These are phyloP conservation scores for Linyphia triangularis DNA, from an alignment of 2,888 invertebrate genomes.

Conservation along the genomic window DNA sequence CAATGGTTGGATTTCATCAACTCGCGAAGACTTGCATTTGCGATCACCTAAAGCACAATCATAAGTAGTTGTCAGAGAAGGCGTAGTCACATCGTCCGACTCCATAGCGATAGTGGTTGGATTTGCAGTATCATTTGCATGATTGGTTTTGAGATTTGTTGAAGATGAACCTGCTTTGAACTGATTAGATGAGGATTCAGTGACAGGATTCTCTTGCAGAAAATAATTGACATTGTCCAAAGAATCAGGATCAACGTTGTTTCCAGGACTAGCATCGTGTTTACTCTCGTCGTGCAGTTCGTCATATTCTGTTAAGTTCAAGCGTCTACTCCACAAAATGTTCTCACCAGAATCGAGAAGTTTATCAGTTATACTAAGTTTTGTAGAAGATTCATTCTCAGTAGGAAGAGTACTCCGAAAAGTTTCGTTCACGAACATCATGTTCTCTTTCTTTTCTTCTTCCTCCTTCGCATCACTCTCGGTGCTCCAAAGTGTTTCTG, in stretches of 20 bases:
- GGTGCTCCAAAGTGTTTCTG: slow-evolving; percentile 40
- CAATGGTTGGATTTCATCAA: neutral
- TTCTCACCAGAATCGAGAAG: neutral
- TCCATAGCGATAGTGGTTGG: neutral
- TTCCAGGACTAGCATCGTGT: slow-evolving; percentile 68
- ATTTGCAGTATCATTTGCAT: neutral
- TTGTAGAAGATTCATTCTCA: neutral
- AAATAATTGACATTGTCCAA: slow-evolving; percentile 36
- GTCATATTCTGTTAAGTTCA: slow-evolving; percentile 47
- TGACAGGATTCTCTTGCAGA: slow-evolving; percentile 12
- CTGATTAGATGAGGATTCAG: slow-evolving; percentile 8
- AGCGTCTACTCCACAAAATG: neutral
- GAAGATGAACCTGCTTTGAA: neutral
- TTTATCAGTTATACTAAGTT: neutral
- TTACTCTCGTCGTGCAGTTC: slow-evolving; percentile 41
- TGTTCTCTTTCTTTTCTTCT: slow-evolving; percentile 54
- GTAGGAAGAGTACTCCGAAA: neutral
- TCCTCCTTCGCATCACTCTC: slow-evolving; percentile 66
- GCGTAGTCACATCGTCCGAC: neutral
- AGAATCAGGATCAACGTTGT: slow-evolving; percentile 53
- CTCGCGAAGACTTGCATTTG: slow-evolving; percentile 28
- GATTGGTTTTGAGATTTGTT: neutral
- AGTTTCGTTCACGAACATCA: slow-evolving; percentile 30
- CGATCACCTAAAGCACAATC: slow-evolving; percentile 18
- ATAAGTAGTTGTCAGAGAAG: neutral